Conservation (phyloP, 2,113 vertebrate genomes). For the Vidua chalybeata region DNA sequence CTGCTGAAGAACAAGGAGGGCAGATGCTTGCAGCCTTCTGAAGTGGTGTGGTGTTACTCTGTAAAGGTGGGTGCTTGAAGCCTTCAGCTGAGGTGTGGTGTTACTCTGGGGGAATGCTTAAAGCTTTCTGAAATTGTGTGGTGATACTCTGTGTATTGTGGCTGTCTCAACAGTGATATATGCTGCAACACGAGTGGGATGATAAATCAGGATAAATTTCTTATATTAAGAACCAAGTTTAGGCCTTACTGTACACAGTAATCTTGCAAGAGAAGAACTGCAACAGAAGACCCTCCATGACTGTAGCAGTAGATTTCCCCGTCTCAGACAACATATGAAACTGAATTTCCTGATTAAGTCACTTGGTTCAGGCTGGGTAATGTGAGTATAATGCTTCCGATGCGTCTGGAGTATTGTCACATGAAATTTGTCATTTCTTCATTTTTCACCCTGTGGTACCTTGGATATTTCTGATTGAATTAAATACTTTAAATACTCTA, state of each 20-base stretch:
- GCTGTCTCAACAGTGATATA: not conserved
- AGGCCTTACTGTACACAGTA: not conserved
- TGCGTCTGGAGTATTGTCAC: conserved; percentile 4
- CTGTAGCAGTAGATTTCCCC: not conserved
- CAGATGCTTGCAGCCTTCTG: not conserved
- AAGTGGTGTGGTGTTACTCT: not conserved
- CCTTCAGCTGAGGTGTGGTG: not conserved
- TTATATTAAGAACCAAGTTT: not conserved
- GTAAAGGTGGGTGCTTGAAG: not conserved
- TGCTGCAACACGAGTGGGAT: not conserved
- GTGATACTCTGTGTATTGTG: not conserved
- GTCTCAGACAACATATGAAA: not conserved
- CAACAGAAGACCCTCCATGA: not conserved
- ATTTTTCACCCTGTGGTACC: conserved; percentile 6
- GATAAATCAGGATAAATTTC: not conserved
- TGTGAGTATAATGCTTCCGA: not conserved
- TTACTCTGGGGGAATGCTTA: too few species aligned
- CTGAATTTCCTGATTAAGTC: not conserved
- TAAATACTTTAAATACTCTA: not conserved
- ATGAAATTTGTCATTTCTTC: not conserved
- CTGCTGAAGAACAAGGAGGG: not conserved
- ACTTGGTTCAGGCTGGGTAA: not conserved
- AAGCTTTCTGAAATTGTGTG: not conserved
- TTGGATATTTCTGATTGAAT: conserved; percentile 20
- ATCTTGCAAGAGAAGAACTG: not conserved